Conservation (phyloP, 2,888 invertebrate species). For the Therioaphis trifolii region DNA sequence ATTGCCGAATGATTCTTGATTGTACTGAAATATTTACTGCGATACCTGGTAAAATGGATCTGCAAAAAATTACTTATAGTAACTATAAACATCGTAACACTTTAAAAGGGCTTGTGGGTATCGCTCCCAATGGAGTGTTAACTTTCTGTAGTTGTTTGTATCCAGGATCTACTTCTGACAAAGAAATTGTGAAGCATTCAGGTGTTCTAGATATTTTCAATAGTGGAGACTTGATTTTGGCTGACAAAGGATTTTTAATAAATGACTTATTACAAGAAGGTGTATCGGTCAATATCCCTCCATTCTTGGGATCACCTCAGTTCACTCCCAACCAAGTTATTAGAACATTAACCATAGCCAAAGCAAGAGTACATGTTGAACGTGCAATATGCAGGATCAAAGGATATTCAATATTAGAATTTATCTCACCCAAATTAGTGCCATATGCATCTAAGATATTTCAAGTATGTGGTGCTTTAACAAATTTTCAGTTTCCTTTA, state of each 20-base stretch:
- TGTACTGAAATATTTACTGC: constrained; percentile 40
- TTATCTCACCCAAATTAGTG: constrained; percentile 32
- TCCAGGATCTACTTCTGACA: constrained; percentile 66
- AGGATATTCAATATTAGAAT: no score
- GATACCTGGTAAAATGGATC: constrained; percentile 63
- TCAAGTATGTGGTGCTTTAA: constrained; percentile 56
- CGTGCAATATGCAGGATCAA: constrained; percentile 48
- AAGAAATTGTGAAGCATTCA: constrained; percentile 54
- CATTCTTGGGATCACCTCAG: constrained; percentile 50
- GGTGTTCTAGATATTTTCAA: constrained; percentile 36
- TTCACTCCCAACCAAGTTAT: constrained; percentile 48
- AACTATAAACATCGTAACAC: no score
- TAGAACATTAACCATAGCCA: constrained; percentile 40
- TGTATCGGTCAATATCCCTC: constrained; percentile 48
- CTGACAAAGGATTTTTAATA: no score
- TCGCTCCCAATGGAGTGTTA: constrained; percentile 67
- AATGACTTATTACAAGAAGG: constrained; percentile 54
- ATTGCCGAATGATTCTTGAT: not conserved
- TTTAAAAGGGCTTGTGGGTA: constrained; percentile 66
- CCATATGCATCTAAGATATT: constrained; percentile 41
- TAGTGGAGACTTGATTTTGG: constrained; percentile 60
- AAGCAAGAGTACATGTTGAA: constrained; percentile 59
- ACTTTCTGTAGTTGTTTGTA: constrained; percentile 66
- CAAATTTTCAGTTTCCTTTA: constrained; percentile 45
- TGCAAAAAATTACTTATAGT: constrained; percentile 65